phyloP scores from a whole-genome alignment of 2,797 vertebrate genomes.

The Neoniphon sammara region DNA sequence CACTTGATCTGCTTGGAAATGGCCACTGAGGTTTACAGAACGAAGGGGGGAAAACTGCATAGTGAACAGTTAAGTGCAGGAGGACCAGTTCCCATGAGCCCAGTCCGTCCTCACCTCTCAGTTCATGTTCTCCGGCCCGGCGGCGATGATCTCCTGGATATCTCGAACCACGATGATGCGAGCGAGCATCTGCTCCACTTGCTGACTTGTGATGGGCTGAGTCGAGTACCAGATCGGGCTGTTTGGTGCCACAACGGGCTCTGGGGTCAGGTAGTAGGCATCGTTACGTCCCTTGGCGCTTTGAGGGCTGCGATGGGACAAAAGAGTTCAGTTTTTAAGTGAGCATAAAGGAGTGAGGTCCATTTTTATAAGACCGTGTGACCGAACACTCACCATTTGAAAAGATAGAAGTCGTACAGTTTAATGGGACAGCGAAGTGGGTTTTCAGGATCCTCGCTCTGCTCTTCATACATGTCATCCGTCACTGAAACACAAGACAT shows the following conservation, averaged over 20 bases:
- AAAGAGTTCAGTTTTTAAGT: background rate
- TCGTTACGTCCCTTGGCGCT: constrained; percentile 99
- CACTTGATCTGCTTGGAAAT: constrained; percentile 50
- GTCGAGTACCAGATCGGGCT: constrained; percentile 99
- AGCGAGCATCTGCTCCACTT: constrained; percentile 96
- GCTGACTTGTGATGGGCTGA: constrained; percentile 95
- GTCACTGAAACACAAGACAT: constrained; percentile 83
- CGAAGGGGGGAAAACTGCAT: constrained; percentile 77
- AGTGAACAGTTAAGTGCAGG: constrained; percentile 68
- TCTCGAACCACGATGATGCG: constrained; percentile 98
- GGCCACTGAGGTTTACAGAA: constrained; percentile 54
- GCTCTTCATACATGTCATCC: constrained; percentile 98
- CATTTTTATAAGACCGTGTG: background rate
- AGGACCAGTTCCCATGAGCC: constrained; percentile 51
- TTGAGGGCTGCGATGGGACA: constrained; percentile 87
- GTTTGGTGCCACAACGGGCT: constrained; percentile 98
- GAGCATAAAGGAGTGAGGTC: background rate
- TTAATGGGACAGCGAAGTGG: constrained; percentile 98
- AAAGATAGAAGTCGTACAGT: constrained; percentile 99
- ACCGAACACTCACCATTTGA: constrained; percentile 92
- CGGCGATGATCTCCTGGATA: constrained; percentile 95
- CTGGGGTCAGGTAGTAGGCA: constrained; percentile 99
- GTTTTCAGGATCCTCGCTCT: constrained; percentile 97
- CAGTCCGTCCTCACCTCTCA: constrained; percentile 81
- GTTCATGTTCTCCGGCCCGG: constrained; percentile 85